These are phyloP conservation scores for Temnothorax curvispinosus DNA, from an alignment of 1,140 invertebrate species.

Conservation along the genomic window DNA sequence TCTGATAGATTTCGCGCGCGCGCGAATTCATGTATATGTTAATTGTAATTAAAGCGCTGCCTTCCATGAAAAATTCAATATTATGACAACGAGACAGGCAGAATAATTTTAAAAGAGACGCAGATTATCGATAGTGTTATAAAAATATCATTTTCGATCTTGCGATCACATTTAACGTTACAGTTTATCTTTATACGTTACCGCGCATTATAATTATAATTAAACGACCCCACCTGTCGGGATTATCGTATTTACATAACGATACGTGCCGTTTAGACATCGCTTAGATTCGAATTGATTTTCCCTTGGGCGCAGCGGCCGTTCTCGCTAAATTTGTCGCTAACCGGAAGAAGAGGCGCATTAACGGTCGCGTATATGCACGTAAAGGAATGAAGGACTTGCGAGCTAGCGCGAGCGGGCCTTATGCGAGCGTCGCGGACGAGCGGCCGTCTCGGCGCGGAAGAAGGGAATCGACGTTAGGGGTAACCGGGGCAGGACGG, in stretches of 20 bases:
- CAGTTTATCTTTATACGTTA: neutral
- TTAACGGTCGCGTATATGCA: constrained; percentile 29
- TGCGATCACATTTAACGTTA: neutral
- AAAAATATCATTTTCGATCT: constrained; percentile 17
- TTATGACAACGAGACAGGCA: constrained; percentile 26
- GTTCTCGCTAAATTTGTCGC: constrained; percentile 17
- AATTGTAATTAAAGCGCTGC: constrained; percentile 53
- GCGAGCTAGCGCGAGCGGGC: neutral
- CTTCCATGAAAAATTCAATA: constrained; percentile 28
- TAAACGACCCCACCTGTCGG: no score
- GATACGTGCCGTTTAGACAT: neutral
- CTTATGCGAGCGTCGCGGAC: constrained; percentile 25
- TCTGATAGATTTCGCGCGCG: constrained; percentile 59
- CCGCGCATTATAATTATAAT: neutral
- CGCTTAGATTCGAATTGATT: neutral
- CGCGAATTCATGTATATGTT: constrained; percentile 59
- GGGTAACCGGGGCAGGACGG: constrained; percentile 70
- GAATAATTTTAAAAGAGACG: neutral
- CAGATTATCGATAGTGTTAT: constrained; percentile 14
- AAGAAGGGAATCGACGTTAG: constrained; percentile 55
- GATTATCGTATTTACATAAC: neutral
- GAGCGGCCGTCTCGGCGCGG: constrained; percentile 49
- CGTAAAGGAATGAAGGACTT: constrained; percentile 61
- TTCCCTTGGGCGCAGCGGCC: neutral
- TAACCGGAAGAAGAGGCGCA: constrained; percentile 36